Percentiles rank a stretch among this genome's conserved stretches.
phyloP scores from a whole-genome alignment of 2,113 vertebrate genomes.

The Castor canadensis region DNA sequence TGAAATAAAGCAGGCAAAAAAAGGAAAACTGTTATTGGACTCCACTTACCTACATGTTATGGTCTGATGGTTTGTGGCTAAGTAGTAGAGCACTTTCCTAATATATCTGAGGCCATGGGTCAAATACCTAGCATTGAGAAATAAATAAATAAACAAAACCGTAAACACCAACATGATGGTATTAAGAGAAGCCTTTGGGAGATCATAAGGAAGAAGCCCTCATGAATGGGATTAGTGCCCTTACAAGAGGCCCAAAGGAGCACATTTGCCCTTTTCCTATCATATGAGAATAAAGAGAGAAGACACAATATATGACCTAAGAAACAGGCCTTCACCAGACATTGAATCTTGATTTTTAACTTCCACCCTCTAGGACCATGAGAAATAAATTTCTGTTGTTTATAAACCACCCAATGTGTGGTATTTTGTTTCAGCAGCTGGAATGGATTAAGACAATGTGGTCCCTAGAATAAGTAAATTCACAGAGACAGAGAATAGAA shows the following conservation, averaged over 20 bases:
- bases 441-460: background rate
- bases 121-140: background rate
- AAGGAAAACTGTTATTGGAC: background rate
- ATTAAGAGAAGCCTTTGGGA: background rate
- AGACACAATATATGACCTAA: background rate
- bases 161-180: too few species aligned
- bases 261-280: background rate
- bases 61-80: background rate
- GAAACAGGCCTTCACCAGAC: background rate
- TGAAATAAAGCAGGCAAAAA: background rate
- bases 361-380: background rate
- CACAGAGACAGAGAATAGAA: background rate
- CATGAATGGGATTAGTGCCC: too few species aligned
- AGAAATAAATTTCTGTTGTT: background rate
- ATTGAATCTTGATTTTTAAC: background rate
- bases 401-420: background rate
- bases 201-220: background rate
- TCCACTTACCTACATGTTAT: background rate
- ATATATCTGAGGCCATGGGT: background rate
- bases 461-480: background rate
- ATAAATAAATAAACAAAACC: background rate
- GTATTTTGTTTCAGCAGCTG: background rate
- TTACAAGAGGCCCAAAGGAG: background rate
- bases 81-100: background rate
- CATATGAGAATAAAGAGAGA: background rate